Base-by-base conservation (phyloP, 2,888 invertebrate species). In the Allygus modestus region DNA sequence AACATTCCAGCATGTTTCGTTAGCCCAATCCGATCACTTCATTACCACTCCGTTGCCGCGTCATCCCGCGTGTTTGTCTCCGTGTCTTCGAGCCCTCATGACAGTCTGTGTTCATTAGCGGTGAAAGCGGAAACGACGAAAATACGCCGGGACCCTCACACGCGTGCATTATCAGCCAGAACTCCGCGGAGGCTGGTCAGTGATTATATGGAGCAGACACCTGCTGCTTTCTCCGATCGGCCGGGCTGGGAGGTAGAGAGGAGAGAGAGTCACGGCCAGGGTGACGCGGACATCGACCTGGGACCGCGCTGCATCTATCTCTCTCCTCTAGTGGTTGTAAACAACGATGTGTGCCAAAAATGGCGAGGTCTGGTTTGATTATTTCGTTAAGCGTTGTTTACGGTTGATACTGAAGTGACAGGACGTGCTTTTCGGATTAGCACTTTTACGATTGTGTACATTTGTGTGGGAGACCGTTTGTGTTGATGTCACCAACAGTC, bases 171-270 rank as follows among this genome's bases (percentile, higher is more conserved):
- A 58, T 58, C 58, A 17, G 9, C 51, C 51, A 51, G 51, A 51
- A 5, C 51, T 5, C 7, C 58, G 46, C 20, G 2, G 65, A 28
- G 12, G 9, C 31, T 26, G 65, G 65, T 28, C 31, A 65, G 65
- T 31, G 65, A 65, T 65, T 28, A 65, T 65, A 26, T 65, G 31
- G 65, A 65, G n/a, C n/a, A n/a, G n/a, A n/a, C 65, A 65, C 65
- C 65, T 65, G 28, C 65, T 28, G 31, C 65, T 65, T 65, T 65
- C 65, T 28, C 65, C 28, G 28, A 31, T 26, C 26, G 65, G 58
- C 58, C 20, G 26, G 5, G 0, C 20, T 1, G 26, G 12, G 26
- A 58, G 26, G 20, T 1, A 58, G 26, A 58, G 58, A 58, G 58
- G 15, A 28, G 65, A 65, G 65, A 65, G 28, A 65, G 28, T 65